Conservation (phyloP, 2,888 invertebrate genomes). For the Eueremaeus valkanovi region DNA sequence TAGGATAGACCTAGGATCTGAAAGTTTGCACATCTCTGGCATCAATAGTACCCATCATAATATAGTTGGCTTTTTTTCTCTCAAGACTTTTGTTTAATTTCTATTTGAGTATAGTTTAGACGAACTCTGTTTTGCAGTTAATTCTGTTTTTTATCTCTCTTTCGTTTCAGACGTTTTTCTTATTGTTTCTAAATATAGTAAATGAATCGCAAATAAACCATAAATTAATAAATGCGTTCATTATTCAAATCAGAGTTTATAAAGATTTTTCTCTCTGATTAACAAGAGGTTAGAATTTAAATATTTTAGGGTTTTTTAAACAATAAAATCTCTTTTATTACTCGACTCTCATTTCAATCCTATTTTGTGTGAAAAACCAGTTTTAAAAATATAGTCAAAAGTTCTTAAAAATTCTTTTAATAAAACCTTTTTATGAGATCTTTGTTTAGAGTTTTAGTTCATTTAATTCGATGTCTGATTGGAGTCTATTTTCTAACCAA, state of each 20-base stretch:
- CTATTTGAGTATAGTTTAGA: no score
- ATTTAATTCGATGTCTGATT: neutral
- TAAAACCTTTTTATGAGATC: neutral
- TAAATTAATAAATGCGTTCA: constrained; percentile 24
- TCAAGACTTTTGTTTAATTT: no score
- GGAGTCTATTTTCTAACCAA: neutral
- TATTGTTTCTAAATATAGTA: neutral
- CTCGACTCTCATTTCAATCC: neutral
- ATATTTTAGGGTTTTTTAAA: constrained; percentile 1
- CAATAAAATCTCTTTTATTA: constrained; percentile 27
- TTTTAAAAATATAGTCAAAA: constrained; percentile 26
- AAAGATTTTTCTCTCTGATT: constrained; percentile 15
- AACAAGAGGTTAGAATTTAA: neutral
- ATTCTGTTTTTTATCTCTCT: no score
- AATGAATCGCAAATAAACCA: constrained; percentile 8
- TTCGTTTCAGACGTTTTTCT: no score
- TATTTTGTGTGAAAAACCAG: constrained; percentile 30
- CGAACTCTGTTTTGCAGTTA: no score
- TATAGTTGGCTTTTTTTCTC: neutral
- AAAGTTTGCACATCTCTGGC: no score
- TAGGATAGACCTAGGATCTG: no score
- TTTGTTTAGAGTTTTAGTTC: neutral
- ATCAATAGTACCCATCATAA: neutral
- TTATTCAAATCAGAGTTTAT: constrained; percentile 28
- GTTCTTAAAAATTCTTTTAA: neutral